Percentiles rank a stretch among this genome's conserved stretches.
phyloP scores from a whole-genome alignment of 2,113 vertebrate species.

The Tautogolabrus adspersus region DNA sequence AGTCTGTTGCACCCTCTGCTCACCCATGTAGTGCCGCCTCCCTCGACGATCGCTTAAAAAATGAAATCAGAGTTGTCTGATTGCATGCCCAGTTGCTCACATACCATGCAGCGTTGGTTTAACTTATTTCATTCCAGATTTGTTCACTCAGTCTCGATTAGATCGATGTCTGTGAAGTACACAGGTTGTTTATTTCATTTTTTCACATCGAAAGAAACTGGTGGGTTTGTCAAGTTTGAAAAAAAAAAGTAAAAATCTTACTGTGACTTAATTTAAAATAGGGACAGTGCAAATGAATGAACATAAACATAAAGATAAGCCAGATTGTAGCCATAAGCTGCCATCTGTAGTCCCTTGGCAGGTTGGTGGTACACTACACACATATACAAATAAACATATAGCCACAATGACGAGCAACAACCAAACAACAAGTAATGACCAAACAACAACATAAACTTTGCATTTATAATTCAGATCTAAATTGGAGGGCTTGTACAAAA shows the following conservation, averaged over 20 bases:
- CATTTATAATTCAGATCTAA: too few species aligned
- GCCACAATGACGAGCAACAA: too few species aligned
- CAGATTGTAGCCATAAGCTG: too few species aligned
- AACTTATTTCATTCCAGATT: constrained; percentile 22
- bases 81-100: constrained; percentile 26
- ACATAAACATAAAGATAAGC: too few species aligned
- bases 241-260: not conserved
- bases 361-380: too few species aligned
- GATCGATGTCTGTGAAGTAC: constrained; percentile 14
- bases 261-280: not conserved
- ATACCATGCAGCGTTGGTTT: constrained; percentile 2
- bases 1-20: constrained; percentile 32
- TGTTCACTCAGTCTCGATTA: not conserved
- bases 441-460: too few species aligned
- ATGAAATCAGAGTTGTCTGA: constrained; percentile 22
- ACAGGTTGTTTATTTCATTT: not conserved
- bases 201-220: not conserved
- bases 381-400: too few species aligned
- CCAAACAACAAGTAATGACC: too few species aligned
- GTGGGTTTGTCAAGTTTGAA: not conserved
- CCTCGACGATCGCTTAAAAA: constrained; percentile 13
- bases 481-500: too few species aligned
- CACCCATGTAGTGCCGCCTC: constrained; percentile 10
- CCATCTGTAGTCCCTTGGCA: too few species aligned
- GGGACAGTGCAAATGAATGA: too few species aligned